Percentiles rank a stretch among this genome's conserved stretches.
These are phyloP conservation scores for Ibidorhyncha struthersii DNA, from an alignment of 2,113 vertebrate genomes.

Conservation along the genomic window DNA sequence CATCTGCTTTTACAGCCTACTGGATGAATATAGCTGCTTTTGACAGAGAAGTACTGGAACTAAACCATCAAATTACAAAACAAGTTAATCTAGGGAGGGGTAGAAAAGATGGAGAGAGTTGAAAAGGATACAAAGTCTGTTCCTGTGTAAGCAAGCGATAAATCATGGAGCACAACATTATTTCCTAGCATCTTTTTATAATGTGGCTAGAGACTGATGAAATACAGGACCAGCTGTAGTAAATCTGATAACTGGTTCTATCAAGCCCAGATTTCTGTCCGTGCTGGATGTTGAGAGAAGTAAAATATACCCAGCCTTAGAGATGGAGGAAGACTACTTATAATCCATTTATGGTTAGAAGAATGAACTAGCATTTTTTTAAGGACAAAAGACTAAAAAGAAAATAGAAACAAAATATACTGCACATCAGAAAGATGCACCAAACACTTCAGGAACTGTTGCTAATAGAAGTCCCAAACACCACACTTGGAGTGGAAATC, in stretches of 20 bases:
- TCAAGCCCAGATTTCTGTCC: constrained; percentile 11
- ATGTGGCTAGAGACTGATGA: constrained; percentile 16
- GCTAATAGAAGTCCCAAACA: neutral
- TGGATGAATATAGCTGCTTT: neutral
- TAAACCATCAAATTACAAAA: constrained; percentile 32
- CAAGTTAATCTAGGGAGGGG: neutral
- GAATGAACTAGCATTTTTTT: neutral
- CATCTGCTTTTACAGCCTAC: neutral
- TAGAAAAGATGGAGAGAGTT: neutral
- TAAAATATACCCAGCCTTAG: neutral
- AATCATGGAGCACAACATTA: neutral
- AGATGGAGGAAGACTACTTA: neutral
- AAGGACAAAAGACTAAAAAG: neutral
- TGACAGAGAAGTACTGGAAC: constrained; percentile 1
- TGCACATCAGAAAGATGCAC: neutral
- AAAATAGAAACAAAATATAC: neutral
- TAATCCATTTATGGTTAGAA: neutral
- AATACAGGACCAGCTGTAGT: neutral
- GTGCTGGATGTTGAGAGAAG: neutral
- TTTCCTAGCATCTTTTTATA: constrained; percentile 38
- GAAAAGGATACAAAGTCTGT: constrained; percentile 14
- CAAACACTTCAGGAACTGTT: neutral
- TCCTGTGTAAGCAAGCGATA: neutral
- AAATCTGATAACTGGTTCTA: constrained; percentile 20
- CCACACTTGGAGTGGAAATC: constrained; percentile 31